A percentile compares a stretch with the other conserved stretches of the same genome.
Evolutionary conservation across 2,113 vertebrate genomes (phyloP).

Genomic region (Pachypanchax playfairii): DNA sequence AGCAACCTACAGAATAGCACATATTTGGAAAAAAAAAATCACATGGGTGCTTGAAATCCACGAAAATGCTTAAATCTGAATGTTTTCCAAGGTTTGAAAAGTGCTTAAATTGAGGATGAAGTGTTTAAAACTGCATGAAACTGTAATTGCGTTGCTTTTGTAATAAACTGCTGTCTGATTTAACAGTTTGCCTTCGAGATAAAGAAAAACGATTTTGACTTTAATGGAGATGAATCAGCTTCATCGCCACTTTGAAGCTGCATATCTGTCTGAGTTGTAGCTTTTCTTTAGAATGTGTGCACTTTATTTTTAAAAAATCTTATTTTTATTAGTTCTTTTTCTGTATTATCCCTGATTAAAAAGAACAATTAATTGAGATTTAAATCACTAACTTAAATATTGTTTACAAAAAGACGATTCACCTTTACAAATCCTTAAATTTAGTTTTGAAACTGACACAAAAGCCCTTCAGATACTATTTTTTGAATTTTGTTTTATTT

Average conservation of each 20-base stretch:
- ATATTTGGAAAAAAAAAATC: no score
- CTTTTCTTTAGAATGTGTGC: no score
- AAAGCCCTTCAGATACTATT: slow-evolving; percentile 48
- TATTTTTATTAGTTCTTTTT: no score
- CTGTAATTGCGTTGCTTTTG: background rate
- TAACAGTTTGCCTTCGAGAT: background rate
- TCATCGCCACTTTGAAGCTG: background rate
- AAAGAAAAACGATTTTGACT: background rate
- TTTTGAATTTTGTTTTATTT: slow-evolving; percentile 59
- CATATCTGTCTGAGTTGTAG: background rate
- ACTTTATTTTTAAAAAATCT: no score
- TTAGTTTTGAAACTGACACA: background rate
- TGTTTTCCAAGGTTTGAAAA: no score
- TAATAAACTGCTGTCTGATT: background rate
- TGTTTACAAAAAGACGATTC: no score
- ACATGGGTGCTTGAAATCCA: background rate
- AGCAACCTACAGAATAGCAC: background rate
- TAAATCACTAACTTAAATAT: no score
- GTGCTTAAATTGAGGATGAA: background rate
- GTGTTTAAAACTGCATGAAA: background rate
- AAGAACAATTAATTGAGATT: no score
- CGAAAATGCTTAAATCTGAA: background rate
- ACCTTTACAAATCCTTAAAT: background rate
- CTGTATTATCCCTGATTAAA: no score
- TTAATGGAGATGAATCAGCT: background rate